Evolutionary conservation across 2,888 invertebrate species (phyloP).

Genomic region (Xanthostigma xanthostigma): DNA sequence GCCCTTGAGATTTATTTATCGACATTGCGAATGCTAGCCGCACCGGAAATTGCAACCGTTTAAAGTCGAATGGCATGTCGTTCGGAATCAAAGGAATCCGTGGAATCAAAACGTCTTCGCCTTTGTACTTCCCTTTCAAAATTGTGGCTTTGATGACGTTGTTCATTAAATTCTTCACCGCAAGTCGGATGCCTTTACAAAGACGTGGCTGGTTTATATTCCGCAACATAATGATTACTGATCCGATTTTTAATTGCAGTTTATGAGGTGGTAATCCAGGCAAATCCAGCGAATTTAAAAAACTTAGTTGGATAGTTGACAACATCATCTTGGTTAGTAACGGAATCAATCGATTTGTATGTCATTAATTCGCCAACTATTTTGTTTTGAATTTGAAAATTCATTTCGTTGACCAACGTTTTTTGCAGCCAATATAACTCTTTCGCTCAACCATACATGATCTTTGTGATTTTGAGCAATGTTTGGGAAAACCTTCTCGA

Average conservation of each 20-base stretch:
- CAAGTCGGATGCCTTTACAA: conserved; percentile 18
- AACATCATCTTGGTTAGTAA: conserved; percentile 17
- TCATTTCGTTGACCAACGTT: conserved; percentile 13
- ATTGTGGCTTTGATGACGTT: conserved; percentile 17
- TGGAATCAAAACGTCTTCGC: conserved; percentile 17
- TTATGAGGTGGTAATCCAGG: conserved; percentile 13
- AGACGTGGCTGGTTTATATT: conserved; percentile 16
- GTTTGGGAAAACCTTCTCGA: conserved; percentile 20
- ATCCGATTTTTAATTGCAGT: conserved; percentile 16
- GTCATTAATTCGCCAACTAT: conserved; percentile 15
- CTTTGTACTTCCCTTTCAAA: conserved; percentile 17
- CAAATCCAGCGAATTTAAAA: conserved; percentile 17
- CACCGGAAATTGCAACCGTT: conserved; percentile 17
- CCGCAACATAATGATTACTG: conserved; percentile 15
- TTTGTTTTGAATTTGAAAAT: conserved; percentile 15
- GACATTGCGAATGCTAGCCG: conserved; percentile 17
- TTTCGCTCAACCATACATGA: conserved; percentile 15
- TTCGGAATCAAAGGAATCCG: conserved; percentile 13
- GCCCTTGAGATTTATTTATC: conserved; percentile 20
- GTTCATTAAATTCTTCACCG: conserved; percentile 13
- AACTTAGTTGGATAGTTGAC: conserved; percentile 20
- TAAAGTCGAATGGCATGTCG: conserved; percentile 14
- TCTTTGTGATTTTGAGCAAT: conserved; percentile 17
- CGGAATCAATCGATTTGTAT: conserved; percentile 18
- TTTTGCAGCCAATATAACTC: conserved; percentile 10